A percentile compares a stretch with the other conserved stretches of the same genome.
These are phyloP conservation scores for Erethizon dorsatum DNA, from an alignment of 2,797 vertebrate genomes.

Conservation along the genomic window DNA sequence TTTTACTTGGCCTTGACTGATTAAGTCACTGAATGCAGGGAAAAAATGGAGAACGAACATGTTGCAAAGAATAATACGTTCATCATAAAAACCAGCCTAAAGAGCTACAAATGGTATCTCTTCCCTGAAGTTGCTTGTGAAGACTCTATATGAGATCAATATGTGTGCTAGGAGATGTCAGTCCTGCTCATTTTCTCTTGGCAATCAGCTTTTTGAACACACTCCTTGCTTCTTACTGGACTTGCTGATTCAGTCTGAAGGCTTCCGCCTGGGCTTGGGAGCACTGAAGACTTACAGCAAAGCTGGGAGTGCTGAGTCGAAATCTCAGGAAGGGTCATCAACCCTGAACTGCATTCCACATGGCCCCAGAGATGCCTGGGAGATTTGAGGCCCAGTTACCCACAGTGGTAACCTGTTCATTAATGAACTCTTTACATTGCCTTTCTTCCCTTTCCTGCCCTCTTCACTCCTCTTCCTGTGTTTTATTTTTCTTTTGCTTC, in stretches of 20 bases:
- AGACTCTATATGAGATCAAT: accelerated
- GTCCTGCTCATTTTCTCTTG: background rate
- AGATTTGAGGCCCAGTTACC: background rate
- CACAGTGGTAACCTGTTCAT: background rate
- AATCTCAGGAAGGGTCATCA: background rate
- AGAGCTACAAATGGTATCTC: background rate
- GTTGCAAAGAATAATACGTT: background rate
- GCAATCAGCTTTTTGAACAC: background rate
- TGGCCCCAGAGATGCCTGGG: background rate
- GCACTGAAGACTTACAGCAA: background rate
- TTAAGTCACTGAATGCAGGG: background rate
- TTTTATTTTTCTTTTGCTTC: background rate
- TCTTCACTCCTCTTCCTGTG: too few species aligned
- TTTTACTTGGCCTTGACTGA: background rate
- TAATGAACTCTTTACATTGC: background rate
- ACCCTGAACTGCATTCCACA: background rate
- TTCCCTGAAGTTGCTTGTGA: background rate
- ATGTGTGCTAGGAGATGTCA: background rate
- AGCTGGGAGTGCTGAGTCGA: background rate
- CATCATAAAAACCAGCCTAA: background rate
- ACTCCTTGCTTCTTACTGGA: background rate
- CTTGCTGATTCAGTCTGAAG: background rate
- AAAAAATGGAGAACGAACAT: background rate
- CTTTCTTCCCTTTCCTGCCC: background rate
- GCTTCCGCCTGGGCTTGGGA: background rate